Conservation (phyloP, 2,797 vertebrate genomes). For the Serranus cabrilla region DNA sequence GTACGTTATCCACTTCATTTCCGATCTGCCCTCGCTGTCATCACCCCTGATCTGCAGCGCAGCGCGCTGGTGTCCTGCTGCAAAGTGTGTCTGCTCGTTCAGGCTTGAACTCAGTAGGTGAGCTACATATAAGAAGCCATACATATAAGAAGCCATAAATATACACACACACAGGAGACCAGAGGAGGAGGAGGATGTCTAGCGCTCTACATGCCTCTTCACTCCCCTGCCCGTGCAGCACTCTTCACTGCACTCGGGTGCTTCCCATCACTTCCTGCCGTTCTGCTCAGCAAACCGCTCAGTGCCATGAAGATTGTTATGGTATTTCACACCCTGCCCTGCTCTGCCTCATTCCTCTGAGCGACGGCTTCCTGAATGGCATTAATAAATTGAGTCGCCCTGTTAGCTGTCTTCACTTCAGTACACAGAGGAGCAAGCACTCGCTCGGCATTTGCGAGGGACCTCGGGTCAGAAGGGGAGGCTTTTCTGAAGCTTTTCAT, state of each 20-base stretch:
- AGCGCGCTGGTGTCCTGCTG: constrained; percentile 38
- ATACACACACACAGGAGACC: constrained; percentile 23
- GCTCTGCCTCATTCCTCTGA: constrained; percentile 71
- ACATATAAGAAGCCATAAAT: constrained; percentile 47
- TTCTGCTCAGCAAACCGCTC: constrained; percentile 62
- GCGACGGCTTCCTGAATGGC: constrained; percentile 78
- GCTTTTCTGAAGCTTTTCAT: constrained; percentile 52
- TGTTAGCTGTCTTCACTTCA: constrained; percentile 60
- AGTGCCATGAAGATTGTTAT: constrained; percentile 65
- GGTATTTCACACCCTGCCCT: constrained; percentile 67
- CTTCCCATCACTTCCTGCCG: constrained; percentile 68
- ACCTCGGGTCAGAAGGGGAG: constrained; percentile 44
- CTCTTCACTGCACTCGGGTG: constrained; percentile 65
- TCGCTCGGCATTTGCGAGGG: constrained; percentile 40
- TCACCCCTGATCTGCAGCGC: constrained; percentile 24
- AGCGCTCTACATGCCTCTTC: constrained; percentile 28
- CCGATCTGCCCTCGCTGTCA: constrained; percentile 7
- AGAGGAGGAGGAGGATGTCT: constrained; percentile 38
- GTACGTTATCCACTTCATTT: constrained; percentile 31
- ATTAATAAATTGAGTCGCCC: constrained; percentile 76
- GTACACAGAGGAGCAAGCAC: constrained; percentile 54
- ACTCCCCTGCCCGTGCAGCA: constrained; percentile 31
- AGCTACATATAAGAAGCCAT: constrained; percentile 40
- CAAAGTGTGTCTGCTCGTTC: constrained; percentile 36
- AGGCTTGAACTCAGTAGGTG: constrained; percentile 42